Evolutionary conservation across 2,797 vertebrate species (phyloP).

Genomic region (Hipposideros larvatus): DNA sequence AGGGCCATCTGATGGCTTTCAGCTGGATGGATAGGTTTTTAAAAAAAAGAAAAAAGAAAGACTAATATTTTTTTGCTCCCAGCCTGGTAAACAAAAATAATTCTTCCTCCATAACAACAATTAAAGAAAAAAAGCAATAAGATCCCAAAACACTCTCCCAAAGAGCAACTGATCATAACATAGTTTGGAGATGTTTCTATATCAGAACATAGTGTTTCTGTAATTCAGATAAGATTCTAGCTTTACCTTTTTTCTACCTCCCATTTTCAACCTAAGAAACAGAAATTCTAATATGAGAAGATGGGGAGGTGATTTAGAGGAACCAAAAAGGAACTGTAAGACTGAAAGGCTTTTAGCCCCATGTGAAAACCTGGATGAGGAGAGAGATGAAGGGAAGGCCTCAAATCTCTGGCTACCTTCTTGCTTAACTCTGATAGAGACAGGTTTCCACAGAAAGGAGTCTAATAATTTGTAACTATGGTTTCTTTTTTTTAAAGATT

Average conservation of each 20-base stretch:
- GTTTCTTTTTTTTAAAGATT: background rate
- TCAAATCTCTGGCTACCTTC: background rate
- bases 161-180: background rate
- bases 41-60: background rate
- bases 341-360: background rate
- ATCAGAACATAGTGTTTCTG: constrained; percentile 17
- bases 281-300: background rate
- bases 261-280: background rate
- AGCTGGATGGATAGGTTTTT: background rate
- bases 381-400: background rate
- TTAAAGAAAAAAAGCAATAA: constrained; percentile 26
- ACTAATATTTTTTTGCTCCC: background rate
- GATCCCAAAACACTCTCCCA: background rate
- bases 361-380: background rate
- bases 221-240: constrained; percentile 49
- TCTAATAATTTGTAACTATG: background rate
- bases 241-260: constrained; percentile 24
- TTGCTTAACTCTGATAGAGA: background rate
- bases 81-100: constrained; percentile 43
- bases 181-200: background rate
- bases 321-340: background rate
- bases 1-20: background rate
- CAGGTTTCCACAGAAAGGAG: background rate
- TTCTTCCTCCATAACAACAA: background rate
- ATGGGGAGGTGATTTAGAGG: background rate